Evolutionary conservation across 2,888 invertebrate species (phyloP).

Genomic region (Yponomeuta plumbellus): DNA sequence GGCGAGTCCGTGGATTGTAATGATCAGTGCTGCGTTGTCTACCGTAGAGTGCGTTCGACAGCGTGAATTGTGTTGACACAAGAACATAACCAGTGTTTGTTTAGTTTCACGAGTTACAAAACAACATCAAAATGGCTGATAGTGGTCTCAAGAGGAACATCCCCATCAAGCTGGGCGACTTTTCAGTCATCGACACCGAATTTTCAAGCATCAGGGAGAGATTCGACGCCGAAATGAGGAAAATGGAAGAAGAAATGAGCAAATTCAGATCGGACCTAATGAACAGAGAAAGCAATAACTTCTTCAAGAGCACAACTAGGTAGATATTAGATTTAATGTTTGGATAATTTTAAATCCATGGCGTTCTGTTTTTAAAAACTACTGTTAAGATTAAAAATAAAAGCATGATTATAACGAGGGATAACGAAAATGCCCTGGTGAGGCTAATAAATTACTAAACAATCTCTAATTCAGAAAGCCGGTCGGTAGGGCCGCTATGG

Average conservation of each 20-base stretch:
- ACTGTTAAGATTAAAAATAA: no score
- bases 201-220: slow-evolving; percentile 96
- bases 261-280: slow-evolving; percentile 94
- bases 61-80: slow-evolving; percentile 68
- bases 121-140: slow-evolving; percentile 83
- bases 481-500: slow-evolving; percentile 35
- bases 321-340: slow-evolving; percentile 45
- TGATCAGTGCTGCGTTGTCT: slow-evolving; percentile 73
- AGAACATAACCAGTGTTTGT: slow-evolving; percentile 67
- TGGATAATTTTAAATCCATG: slow-evolving; percentile 16
- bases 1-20: slow-evolving; percentile 68
- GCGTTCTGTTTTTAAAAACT: no score
- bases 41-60: slow-evolving; percentile 60
- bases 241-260: slow-evolving; percentile 99
- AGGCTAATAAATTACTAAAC: background rate
- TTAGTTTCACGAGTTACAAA: slow-evolving; percentile 59
- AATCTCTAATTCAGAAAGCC: background rate
- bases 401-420: no score
- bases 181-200: slow-evolving; percentile 97
- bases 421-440: background rate
- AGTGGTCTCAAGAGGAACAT: slow-evolving; percentile 90
- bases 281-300: slow-evolving; percentile 94
- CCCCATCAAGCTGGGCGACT: slow-evolving; percentile 95
- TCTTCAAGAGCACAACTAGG: slow-evolving; percentile 93
- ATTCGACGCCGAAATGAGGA: slow-evolving; percentile 97